Percentiles rank a stretch among this genome's conserved stretches.
phyloP scores from a whole-genome alignment of 2,113 vertebrate genomes.

The Oriolus oriolus region DNA sequence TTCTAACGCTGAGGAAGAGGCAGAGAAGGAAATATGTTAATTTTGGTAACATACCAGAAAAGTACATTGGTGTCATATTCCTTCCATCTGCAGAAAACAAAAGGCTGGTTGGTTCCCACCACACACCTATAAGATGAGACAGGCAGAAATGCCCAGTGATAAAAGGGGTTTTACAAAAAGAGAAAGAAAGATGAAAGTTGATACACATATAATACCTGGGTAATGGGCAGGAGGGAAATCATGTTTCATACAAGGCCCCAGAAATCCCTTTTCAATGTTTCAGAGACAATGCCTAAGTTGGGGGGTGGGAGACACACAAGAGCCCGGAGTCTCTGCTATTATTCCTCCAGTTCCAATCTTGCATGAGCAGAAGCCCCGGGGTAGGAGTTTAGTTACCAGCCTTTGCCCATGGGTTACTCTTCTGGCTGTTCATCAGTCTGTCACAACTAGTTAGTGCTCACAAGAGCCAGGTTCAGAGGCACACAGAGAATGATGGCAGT shows the following conservation, averaged over 20 bases:
- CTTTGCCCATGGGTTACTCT: neutral
- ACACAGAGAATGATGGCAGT: accelerated
- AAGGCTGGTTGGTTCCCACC: conserved; percentile 11
- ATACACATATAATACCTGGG: neutral
- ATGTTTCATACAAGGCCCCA: neutral
- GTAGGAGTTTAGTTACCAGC: neutral
- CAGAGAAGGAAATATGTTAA: neutral
- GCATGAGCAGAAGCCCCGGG: neutral
- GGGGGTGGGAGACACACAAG: neutral
- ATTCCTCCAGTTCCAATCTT: neutral
- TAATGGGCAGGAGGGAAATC: neutral
- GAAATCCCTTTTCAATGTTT: neutral
- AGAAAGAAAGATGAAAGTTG: neutral
- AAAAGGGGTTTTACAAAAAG: neutral
- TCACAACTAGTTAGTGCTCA: neutral
- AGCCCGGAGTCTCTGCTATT: neutral
- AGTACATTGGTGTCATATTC: conserved; percentile 13
- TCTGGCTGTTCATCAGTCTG: neutral
- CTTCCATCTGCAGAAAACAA: conserved; percentile 1
- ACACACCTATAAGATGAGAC: conserved; percentile 3
- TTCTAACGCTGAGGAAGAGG: neutral
- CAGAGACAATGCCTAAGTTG: neutral
- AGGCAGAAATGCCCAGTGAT: neutral
- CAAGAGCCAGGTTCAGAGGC: neutral
- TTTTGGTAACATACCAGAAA: neutral